Conservation (phyloP, 1,140 invertebrate genomes). For the Chrysoperla carnea region DNA sequence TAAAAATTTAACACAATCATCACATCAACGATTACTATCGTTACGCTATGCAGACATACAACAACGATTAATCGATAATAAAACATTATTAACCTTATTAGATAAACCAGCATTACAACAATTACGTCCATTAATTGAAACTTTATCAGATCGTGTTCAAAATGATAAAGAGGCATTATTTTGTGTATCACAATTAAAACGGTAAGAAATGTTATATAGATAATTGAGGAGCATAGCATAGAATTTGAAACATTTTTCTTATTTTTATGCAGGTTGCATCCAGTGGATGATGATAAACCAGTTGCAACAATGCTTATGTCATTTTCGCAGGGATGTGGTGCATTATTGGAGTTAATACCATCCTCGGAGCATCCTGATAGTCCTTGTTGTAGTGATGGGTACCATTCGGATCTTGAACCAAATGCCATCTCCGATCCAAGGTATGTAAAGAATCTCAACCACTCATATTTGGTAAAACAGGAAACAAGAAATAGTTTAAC, state of each 20-base stretch:
- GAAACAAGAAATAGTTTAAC: not conserved
- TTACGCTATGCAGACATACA: conserved; percentile 67
- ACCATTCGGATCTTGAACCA: conserved; percentile 67
- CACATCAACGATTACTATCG: conserved; percentile 74
- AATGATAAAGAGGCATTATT: conserved; percentile 53
- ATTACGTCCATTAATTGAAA: conserved; percentile 30
- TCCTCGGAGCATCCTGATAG: conserved; percentile 14
- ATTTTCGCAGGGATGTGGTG: conserved; percentile 64
- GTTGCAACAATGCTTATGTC: conserved; percentile 67
- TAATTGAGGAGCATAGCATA: not conserved
- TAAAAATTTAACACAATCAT: conserved; percentile 68
- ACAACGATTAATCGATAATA: conserved; percentile 79
- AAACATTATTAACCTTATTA: conserved; percentile 68
- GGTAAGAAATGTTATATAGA: conserved; percentile 9
- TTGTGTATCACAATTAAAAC: conserved; percentile 40
- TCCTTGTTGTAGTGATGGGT: conserved; percentile 42
- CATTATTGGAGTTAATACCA: conserved; percentile 58
- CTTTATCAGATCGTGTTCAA: conserved; percentile 38
- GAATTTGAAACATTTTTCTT: not conserved
- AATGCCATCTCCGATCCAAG: conserved; percentile 4
- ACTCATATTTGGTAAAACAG: too few species aligned
- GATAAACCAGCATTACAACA: conserved; percentile 47
- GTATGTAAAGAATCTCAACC: too few species aligned
- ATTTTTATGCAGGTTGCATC: conserved; percentile 21
- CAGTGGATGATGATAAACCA: conserved; percentile 27